These are phyloP conservation scores for Gastracanthus pulcherrimus DNA, from an alignment of 2,888 invertebrate species.

Conservation along the genomic window DNA sequence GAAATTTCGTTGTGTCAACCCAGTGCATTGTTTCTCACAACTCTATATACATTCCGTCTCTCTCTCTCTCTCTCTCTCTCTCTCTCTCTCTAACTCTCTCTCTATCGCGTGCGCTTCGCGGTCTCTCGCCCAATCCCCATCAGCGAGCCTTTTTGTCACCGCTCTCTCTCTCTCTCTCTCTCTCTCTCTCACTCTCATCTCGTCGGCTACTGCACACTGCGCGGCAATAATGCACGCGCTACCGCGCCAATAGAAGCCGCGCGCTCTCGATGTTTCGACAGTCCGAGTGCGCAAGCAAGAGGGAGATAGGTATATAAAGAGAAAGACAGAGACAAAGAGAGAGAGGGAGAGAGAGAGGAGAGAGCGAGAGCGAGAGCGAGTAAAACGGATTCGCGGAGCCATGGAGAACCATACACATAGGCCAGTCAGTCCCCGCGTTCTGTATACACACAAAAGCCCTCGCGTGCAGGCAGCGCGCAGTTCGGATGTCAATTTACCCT, in stretches of 20 bases:
- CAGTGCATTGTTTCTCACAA: background rate
- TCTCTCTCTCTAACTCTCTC: too few species aligned
- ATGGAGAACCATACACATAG: background rate
- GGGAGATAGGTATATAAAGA: background rate
- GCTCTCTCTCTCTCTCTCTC: background rate
- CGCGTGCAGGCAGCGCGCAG: conserved; percentile 59
- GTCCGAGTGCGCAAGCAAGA: background rate
- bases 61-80: too few species aligned
- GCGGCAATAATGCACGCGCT: background rate
- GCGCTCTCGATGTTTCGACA: background rate
- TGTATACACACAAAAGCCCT: conserved; percentile 65
- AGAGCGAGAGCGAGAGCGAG: background rate
- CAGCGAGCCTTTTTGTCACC: background rate
- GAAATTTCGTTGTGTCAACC: conserved; percentile 4
- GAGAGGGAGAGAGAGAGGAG: background rate
- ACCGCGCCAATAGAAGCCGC: background rate
- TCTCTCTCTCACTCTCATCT: conserved; percentile 10
- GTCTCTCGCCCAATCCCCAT: too few species aligned
- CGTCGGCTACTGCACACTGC: too few species aligned
- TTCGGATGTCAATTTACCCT: conserved; percentile 73
- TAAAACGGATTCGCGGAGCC: conserved; percentile 5
- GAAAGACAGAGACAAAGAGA: background rate
- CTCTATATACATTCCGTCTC: too few species aligned
- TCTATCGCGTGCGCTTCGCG: too few species aligned
- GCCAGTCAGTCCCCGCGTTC: background rate